A percentile compares a stretch with the other conserved stretches of the same genome.
These are phyloP conservation scores for Dissostichus mawsoni DNA, from an alignment of 2,113 vertebrate genomes.

Conservation along the genomic window DNA sequence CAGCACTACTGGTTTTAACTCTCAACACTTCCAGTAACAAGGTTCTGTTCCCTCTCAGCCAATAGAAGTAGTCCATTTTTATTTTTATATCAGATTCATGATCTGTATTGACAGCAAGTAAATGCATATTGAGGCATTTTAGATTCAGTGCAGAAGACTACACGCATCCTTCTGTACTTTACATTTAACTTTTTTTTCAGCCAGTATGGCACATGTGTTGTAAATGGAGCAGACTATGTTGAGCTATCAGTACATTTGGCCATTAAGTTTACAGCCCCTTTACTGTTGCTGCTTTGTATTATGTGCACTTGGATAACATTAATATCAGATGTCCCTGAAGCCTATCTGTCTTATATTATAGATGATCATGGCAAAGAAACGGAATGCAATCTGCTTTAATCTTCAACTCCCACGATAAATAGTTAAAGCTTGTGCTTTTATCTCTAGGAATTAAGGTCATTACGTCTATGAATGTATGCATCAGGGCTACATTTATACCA, in stretches of 20 bases:
- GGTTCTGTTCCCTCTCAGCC: not conserved
- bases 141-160: not conserved
- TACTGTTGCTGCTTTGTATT: slow-evolving; percentile 9
- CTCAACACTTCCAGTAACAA: not conserved
- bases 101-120: not conserved
- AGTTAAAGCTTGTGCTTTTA: slow-evolving; percentile 22
- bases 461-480: slow-evolving; percentile 19
- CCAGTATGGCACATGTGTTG: slow-evolving; percentile 4
- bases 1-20: not conserved
- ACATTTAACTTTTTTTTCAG: not conserved
- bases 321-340: slow-evolving; percentile 21
- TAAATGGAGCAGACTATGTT: slow-evolving; percentile 1
- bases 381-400: slow-evolving; percentile 31
- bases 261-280: not conserved
- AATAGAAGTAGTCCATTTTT: no score
- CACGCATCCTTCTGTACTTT: not conserved
- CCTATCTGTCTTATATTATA: slow-evolving; percentile 39
- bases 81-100: not conserved
- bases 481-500: slow-evolving; percentile 10
- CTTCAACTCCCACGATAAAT: slow-evolving; percentile 13
- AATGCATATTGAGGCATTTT: not conserved
- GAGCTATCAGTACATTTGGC: not conserved
- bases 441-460: slow-evolving; percentile 1
- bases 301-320: slow-evolving; percentile 8
- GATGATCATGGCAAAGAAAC: slow-evolving; percentile 16